Evolutionary conservation across 2,797 vertebrate genomes (phyloP).

Genomic region (Spheniscus humboldti): DNA sequence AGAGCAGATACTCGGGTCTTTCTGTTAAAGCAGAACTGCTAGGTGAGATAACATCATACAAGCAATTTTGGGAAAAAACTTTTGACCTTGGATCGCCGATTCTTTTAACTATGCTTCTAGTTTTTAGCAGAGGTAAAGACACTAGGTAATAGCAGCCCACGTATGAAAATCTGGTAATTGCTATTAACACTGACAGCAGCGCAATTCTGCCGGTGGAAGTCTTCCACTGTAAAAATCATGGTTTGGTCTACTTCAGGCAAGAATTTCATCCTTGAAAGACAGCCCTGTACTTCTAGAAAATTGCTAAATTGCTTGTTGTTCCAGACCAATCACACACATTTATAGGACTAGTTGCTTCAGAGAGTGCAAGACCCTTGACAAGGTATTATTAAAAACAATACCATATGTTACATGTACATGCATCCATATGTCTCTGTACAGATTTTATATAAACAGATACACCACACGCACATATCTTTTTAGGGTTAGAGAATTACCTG

Average conservation of each 20-base stretch:
- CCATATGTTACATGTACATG: neutral
- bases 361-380: neutral
- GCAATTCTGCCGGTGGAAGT: neutral
- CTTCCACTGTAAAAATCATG: neutral
- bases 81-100: neutral
- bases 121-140: neutral
- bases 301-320: slow-evolving; percentile 38
- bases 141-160: neutral
- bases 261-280: slow-evolving; percentile 24
- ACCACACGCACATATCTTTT: fast-evolving
- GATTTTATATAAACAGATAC: neutral
- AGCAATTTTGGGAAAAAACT: neutral
- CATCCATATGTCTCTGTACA: fast-evolving
- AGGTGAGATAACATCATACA: neutral
- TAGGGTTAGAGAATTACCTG: neutral
- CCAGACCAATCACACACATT: neutral
- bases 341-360: neutral
- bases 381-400: neutral
- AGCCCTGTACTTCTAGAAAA: neutral
- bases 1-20: neutral
- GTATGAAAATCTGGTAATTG: neutral
- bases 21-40: neutral
- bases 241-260: neutral
- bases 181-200: neutral
- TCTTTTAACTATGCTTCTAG: neutral